These are phyloP conservation scores for Craterocephalus amniculus DNA, from an alignment of 2,797 vertebrate species.

Conservation along the genomic window DNA sequence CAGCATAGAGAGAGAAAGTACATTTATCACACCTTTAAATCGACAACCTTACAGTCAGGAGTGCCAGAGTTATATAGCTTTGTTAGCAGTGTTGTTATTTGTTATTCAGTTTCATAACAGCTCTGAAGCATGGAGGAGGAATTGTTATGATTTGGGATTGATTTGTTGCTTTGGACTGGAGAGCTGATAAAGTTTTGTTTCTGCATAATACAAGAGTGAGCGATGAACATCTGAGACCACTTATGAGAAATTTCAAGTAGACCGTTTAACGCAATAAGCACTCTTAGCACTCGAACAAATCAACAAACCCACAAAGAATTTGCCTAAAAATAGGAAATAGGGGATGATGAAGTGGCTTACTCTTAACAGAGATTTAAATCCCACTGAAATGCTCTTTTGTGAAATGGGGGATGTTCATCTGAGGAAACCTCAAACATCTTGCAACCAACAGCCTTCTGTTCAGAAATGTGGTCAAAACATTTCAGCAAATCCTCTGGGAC, in stretches of 20 bases:
- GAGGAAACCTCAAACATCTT: background rate
- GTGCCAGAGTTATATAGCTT: no score
- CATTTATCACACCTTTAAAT: no score
- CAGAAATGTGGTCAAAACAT: background rate
- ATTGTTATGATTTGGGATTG: background rate
- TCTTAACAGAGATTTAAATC: background rate
- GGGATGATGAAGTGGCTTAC: background rate
- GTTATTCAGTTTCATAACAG: background rate
- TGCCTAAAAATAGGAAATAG: background rate
- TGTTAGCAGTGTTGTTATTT: no score
- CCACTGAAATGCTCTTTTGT: background rate
- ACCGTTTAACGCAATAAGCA: no score
- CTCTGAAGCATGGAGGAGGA: background rate
- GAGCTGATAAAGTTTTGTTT: background rate
- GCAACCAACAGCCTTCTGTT: background rate
- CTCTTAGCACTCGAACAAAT: background rate
- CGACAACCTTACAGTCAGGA: no score
- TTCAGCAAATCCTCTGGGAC: background rate
- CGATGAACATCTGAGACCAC: background rate
- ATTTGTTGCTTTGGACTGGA: background rate
- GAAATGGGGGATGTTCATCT: no score
- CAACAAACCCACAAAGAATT: background rate
- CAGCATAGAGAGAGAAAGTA: no score
- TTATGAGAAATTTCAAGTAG: background rate
- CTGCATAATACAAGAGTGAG: background rate